A percentile compares a stretch with the other conserved stretches of the same genome.
Evolutionary conservation across 1,140 invertebrate species (phyloP).

Genomic region (Glossosoma conforme): DNA sequence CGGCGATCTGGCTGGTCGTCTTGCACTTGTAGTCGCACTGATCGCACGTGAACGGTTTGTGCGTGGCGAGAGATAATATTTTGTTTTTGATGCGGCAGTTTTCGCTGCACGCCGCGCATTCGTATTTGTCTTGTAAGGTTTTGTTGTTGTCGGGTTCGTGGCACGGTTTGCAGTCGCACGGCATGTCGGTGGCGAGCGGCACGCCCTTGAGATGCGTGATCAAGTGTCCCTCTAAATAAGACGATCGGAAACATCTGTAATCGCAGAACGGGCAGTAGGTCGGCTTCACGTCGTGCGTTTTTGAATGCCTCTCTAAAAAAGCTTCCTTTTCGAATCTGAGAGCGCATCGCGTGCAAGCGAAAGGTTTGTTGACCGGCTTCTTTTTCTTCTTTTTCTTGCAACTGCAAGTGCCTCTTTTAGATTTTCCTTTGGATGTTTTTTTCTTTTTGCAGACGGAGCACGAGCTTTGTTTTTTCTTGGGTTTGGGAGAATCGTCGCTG

Average conservation of each 20-base stretch:
- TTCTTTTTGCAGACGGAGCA: too few relatives aligned
- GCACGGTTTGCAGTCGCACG: constrained; percentile 2
- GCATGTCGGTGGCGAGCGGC: constrained; percentile 3
- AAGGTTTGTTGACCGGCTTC: too few relatives aligned
- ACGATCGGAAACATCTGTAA: constrained; percentile 1
- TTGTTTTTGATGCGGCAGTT: constrained; percentile 7
- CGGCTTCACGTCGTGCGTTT: constrained; percentile 1
- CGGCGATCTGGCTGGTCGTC: background rate
- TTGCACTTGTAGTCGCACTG: constrained; percentile 1
- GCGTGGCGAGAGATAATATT: background rate
- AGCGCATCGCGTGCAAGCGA: constrained; percentile 1
- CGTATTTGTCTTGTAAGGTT: too few relatives aligned
- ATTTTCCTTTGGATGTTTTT: too few relatives aligned
- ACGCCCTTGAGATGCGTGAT: background rate
- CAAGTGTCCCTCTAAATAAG: constrained; percentile 1
- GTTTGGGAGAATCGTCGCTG: too few relatives aligned
- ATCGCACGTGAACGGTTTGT: constrained; percentile 8
- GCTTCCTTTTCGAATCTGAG: constrained; percentile 8
- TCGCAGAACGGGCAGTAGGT: constrained; percentile 4
- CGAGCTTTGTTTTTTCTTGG: too few relatives aligned
- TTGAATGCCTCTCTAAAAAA: constrained; percentile 1
- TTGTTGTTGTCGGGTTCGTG: background rate
- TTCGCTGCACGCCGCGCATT: too few relatives aligned
- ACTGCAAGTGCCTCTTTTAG: too few relatives aligned
- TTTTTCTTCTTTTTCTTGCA: too few relatives aligned